A percentile compares a stretch with the other conserved stretches of the same genome.
phyloP scores from a whole-genome alignment of 2,113 vertebrate species.

The Urocitellus parryii region DNA sequence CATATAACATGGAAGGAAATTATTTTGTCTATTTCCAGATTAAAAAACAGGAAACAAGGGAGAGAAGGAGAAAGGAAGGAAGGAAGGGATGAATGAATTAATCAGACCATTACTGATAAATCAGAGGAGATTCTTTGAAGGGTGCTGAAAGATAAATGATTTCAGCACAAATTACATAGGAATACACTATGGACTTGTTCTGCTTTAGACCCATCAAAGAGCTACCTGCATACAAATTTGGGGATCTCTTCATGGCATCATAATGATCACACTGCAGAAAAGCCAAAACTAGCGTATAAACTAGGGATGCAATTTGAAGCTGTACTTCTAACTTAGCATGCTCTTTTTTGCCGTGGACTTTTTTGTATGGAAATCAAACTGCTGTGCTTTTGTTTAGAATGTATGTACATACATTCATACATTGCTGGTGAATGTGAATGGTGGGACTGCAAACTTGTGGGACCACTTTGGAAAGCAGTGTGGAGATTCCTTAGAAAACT shows the following conservation, averaged over 20 bases:
- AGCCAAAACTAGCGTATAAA: constrained; percentile 75
- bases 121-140: background rate
- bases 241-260: background rate
- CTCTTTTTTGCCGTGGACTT: constrained; percentile 68
- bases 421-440: too few species aligned
- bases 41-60: background rate
- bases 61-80: background rate
- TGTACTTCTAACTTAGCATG: constrained; percentile 77
- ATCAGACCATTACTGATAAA: constrained; percentile 26
- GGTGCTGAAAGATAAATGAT: background rate
- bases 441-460: too few species aligned
- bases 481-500: too few species aligned
- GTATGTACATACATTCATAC: background rate
- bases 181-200: background rate
- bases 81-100: background rate
- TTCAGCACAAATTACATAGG: background rate
- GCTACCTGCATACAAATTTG: background rate
- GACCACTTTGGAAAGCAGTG: too few species aligned
- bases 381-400: background rate
- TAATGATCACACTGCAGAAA: constrained; percentile 72
- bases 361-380: background rate
- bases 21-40: constrained; percentile 2
- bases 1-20: background rate
- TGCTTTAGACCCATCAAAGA: background rate
- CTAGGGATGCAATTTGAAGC: constrained; percentile 78